Base-by-base conservation (phyloP, 2,888 invertebrate species). In the Leuctra nigra region DNA sequence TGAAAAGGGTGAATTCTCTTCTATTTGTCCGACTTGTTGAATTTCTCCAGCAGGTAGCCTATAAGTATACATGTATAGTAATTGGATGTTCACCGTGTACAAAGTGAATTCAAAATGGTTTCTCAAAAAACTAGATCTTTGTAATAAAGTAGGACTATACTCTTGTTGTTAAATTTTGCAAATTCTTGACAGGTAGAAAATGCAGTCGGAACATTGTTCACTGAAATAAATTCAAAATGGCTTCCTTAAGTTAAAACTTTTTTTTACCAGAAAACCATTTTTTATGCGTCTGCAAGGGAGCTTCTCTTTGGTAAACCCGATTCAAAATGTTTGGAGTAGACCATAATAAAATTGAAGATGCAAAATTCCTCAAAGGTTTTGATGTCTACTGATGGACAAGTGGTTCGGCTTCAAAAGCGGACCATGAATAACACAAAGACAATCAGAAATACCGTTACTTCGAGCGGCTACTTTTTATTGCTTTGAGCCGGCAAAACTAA, bases 111-210 rank as follows among this genome's bases (percentile, higher is more conserved):
- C 38, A 46, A 55, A 50, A 50, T 50, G 48, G 22, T 36, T 38
- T 25, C 33, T 33, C 48, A 50, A 55, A 55, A 48, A 56, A 56
- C 56, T 25, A 23, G 56, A 53, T 56, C 35, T 56, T 11, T 52
- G 53, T 22, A 44, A 44, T 44, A 56, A 50, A 50, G 33, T 50
- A 50, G 50, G 50, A 18, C 50, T 33, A 50, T 53, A 20, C 38
- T 52, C 53, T 53, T 56, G 50, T 52, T 56, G 50, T 52, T 56
- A 52, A 50, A 56, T 52, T 56, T 56, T 56, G 56, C 53, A 56
- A 56, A 53, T 56, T 52, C 56, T 52, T 56, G 56, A 50, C 56
- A 56, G 56, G 52, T 50, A 56, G 52, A 56, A 55, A 44, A 56
- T 56, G 56, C 44, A 56, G 56, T 56, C 56, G 41, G 13, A 53